A percentile compares a stretch with the other conserved stretches of the same genome.
Evolutionary conservation across 2,113 vertebrate species (phyloP).

Genomic region (Siniperca chuatsi): DNA sequence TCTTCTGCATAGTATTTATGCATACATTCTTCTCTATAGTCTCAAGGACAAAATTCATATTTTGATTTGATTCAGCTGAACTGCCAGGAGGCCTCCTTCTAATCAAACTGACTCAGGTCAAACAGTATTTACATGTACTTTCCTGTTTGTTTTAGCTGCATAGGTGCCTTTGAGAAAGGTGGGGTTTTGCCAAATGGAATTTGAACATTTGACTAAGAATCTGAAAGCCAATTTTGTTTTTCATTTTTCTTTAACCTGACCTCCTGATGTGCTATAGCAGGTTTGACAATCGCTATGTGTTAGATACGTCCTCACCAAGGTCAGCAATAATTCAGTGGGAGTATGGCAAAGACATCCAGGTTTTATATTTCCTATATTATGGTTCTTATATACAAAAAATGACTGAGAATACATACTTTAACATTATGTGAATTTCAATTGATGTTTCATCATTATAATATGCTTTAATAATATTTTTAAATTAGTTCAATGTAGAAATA

Average conservation of each 20-base stretch:
- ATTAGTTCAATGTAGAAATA: too few relatives aligned
- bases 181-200: neutral
- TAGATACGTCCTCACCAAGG: neutral
- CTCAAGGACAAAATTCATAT: neutral
- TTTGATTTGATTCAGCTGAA: conserved; percentile 6
- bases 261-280: neutral
- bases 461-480: too few relatives aligned
- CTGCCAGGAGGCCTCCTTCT: neutral
- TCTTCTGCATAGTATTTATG: neutral
- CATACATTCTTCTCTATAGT: neutral
- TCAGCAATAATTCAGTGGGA: neutral
- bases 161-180: neutral
- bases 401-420: too few relatives aligned
- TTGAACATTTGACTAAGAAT: neutral
- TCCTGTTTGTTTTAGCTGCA: neutral
- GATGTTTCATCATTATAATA: too few relatives aligned
- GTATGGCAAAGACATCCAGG: neutral
- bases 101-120: neutral
- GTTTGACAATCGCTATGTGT: neutral
- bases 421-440: too few relatives aligned
- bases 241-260: neutral
- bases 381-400: too few relatives aligned
- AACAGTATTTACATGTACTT: neutral
- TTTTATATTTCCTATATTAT: too few relatives aligned
- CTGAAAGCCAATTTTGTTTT: neutral